phyloP scores from a whole-genome alignment of 2,113 vertebrate genomes.

The Neodontobutis hainanensis region DNA sequence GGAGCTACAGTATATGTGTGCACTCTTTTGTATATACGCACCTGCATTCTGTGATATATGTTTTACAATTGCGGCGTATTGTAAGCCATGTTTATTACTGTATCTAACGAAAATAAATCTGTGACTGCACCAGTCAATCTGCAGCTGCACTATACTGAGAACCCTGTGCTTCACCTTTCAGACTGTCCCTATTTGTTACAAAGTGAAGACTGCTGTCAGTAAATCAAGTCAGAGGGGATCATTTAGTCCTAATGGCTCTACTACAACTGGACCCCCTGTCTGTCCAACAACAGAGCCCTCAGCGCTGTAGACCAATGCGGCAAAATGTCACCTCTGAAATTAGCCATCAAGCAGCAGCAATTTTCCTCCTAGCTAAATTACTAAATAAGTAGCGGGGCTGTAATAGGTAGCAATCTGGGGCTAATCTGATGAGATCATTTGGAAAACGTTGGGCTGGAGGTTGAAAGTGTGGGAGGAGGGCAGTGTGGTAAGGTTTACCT shows the following conservation, averaged over 20 bases:
- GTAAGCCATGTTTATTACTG: too few relatives aligned
- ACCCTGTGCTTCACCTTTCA: conserved; percentile 14
- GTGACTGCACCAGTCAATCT: conserved; percentile 2
- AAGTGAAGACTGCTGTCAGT: conserved; percentile 57
- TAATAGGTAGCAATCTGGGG: conserved; percentile 85
- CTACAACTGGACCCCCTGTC: conserved; percentile 68
- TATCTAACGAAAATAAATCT: conserved; percentile 5
- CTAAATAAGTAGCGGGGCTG: conserved; percentile 82
- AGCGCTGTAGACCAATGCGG: conserved; percentile 58
- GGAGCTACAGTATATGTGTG: too few relatives aligned
- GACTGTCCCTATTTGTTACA: conserved; percentile 42
- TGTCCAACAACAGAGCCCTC: conserved; percentile 62
- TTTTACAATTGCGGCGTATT: too few relatives aligned
- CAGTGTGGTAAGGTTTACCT: conserved; percentile 11
- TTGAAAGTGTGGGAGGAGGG: conserved; percentile 28
- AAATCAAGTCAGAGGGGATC: conserved; percentile 67
- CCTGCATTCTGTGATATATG: too few relatives aligned
- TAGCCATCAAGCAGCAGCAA: conserved; percentile 73
- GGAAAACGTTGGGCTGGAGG: conserved; percentile 76
- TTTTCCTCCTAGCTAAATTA: conserved; percentile 79
- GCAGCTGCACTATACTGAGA: conserved; percentile 30
- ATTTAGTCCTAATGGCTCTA: conserved; percentile 74
- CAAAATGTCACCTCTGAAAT: conserved; percentile 79
- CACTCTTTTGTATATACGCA: too few relatives aligned
- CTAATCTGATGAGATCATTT: conserved; percentile 89